Evolutionary conservation across 2,888 invertebrate species (phyloP).

Genomic region (Tiphia femorata): DNA sequence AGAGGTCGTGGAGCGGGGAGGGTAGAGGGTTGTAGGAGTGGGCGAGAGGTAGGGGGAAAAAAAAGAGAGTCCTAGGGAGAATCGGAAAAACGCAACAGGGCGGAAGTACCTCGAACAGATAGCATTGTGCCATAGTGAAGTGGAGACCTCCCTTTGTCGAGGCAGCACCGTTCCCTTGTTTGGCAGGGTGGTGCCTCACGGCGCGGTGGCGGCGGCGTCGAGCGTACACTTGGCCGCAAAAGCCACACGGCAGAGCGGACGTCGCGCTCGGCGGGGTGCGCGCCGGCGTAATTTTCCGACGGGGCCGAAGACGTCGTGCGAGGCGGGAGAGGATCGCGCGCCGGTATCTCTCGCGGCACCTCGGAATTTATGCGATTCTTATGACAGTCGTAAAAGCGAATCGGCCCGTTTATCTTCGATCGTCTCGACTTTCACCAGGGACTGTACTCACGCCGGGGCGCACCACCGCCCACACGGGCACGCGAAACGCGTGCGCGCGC

Average conservation of each 20-base stretch:
- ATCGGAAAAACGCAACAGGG: conserved; percentile 51
- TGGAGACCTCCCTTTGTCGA: conserved; percentile 43
- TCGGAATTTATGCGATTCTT: not conserved
- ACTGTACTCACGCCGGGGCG: no score
- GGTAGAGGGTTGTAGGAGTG: not conserved
- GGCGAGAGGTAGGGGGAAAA: conserved; percentile 7
- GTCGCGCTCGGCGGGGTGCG: not conserved
- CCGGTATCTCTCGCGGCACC: not conserved
- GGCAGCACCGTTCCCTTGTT: conserved; percentile 33
- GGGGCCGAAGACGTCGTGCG: not conserved
- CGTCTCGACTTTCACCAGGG: no score
- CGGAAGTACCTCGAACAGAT: conserved; percentile 50
- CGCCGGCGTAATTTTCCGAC: not conserved
- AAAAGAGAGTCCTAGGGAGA: conserved; percentile 31
- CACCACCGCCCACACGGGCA: no score
- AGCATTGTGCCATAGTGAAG: conserved; percentile 45
- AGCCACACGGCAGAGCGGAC: conserved; percentile 3
- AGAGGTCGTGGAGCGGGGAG: not conserved
- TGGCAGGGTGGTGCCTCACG: conserved; percentile 27
- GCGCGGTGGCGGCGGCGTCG: no score
- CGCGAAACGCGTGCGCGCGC: no score
- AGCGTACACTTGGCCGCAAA: conserved; percentile 31
- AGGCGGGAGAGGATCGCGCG: not conserved
- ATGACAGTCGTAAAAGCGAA: no score
- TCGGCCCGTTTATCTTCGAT: no score